phyloP scores from a whole-genome alignment of 2,888 invertebrate species.

The Nephrocerus scutellatus region DNA sequence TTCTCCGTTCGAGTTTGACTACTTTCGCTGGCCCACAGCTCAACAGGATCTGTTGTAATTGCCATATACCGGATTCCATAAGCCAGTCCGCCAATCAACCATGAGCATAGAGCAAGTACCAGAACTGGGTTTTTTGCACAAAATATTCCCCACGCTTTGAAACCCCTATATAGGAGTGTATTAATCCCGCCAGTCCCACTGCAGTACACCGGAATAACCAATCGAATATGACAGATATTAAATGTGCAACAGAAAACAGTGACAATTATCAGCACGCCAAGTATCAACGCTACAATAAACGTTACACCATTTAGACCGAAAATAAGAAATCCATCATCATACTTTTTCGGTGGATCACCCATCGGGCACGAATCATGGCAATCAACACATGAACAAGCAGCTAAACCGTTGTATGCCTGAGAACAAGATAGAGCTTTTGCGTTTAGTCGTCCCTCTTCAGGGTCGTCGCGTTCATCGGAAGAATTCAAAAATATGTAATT shows the following conservation, averaged over 20 bases:
- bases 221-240: conserved; percentile 18
- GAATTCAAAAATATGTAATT: conserved; percentile 50
- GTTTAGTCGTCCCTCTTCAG: no score
- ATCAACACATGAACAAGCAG: conserved; percentile 72
- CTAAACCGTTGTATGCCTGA: conserved; percentile 52
- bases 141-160: conserved; percentile 49
- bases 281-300: conserved; percentile 55
- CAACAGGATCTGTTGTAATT: conserved; percentile 82
- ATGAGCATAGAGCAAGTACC: conserved; percentile 58
- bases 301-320: conserved; percentile 57
- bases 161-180: conserved; percentile 39
- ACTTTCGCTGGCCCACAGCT: conserved; percentile 83
- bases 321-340: conserved; percentile 52
- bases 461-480: conserved; percentile 42
- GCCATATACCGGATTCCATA: conserved; percentile 62
- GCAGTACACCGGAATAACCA: conserved; percentile 31
- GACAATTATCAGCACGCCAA: conserved; percentile 47
- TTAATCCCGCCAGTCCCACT: conserved; percentile 36
- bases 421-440: conserved; percentile 52
- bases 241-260: conserved; percentile 26
- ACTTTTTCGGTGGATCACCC: conserved; percentile 45
- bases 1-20: conserved; percentile 77
- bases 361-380: conserved; percentile 59
- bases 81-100: conserved; percentile 54
- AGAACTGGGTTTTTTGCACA: conserved; percentile 63